Percentiles rank a stretch among this genome's conserved stretches.
Evolutionary conservation across 1,140 invertebrate genomes (phyloP).

Genomic region (Amphibalanus amphitrite): DNA sequence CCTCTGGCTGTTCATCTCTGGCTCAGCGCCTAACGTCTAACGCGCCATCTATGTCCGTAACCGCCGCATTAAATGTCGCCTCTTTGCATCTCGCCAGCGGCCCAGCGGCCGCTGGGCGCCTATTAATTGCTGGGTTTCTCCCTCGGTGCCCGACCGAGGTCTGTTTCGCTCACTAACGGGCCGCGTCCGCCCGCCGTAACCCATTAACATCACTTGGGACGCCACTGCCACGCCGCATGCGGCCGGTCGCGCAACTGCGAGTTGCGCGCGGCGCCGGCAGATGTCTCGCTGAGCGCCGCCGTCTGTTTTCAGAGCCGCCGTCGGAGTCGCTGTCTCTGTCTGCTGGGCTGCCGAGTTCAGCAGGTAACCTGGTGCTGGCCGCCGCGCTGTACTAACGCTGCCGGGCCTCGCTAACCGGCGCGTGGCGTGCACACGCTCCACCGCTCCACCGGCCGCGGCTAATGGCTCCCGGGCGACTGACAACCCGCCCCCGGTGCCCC

Average conservation of each 20-base stretch:
- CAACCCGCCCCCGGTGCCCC: too few relatives aligned
- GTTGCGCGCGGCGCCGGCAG: background rate
- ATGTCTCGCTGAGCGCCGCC: background rate
- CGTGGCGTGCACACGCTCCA: too few relatives aligned
- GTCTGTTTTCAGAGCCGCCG: background rate
- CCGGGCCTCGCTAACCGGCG: background rate
- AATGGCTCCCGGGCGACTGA: background rate
- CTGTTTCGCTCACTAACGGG: background rate
- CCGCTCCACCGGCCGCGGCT: background rate
- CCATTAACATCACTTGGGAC: background rate
- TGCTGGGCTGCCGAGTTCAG: background rate
- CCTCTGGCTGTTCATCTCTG: too few relatives aligned
- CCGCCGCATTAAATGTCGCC: too few relatives aligned
- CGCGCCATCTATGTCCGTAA: too few relatives aligned
- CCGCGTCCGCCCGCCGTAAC: background rate
- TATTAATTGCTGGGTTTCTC: background rate
- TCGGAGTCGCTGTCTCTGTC: background rate
- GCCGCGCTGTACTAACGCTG: background rate
- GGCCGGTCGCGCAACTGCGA: background rate
- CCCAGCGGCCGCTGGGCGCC: too few relatives aligned
- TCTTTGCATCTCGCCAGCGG: too few relatives aligned
- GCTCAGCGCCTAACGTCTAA: too few relatives aligned
- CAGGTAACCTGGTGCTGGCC: background rate
- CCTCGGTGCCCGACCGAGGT: background rate
- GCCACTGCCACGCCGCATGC: background rate